Percentiles rank a stretch among this genome's conserved stretches.
These are phyloP conservation scores for Dascillus cervinus DNA, from an alignment of 2,888 invertebrate species.

Conservation along the genomic window DNA sequence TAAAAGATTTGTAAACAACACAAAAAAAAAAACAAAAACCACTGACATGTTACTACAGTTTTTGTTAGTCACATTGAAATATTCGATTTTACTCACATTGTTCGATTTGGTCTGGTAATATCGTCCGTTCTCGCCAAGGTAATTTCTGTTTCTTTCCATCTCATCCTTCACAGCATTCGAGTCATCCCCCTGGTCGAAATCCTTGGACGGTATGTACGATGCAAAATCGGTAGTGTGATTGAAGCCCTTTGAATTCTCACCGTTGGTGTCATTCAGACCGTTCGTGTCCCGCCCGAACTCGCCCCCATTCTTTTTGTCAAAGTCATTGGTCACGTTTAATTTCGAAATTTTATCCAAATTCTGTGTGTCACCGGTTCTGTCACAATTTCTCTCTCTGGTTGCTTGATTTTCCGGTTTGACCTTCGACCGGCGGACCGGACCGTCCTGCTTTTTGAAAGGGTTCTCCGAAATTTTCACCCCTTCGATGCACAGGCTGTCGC, in stretches of 20 bases:
- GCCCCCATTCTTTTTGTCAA: conserved; percentile 12
- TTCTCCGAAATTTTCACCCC: conserved; percentile 20
- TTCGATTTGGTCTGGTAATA: conserved; percentile 12
- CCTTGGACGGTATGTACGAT: conserved; percentile 49
- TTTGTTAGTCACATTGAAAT: background rate
- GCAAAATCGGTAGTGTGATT: conserved; percentile 55
- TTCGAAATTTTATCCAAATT: conserved; percentile 11
- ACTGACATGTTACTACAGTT: conserved; percentile 3
- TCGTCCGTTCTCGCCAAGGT: conserved; percentile 10
- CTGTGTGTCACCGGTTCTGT: conserved; percentile 1
- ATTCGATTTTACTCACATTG: conserved; percentile 12
- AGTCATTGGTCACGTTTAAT: conserved; percentile 13
- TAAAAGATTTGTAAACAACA: conserved; percentile 15
- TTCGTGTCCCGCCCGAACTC: conserved; percentile 10
- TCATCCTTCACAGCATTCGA: no score
- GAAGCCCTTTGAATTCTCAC: conserved; percentile 7
- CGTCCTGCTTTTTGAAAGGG: conserved; percentile 23
- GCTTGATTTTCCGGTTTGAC: conserved; percentile 2
- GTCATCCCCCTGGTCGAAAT: conserved; percentile 43
- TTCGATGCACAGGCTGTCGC: conserved; percentile 8
- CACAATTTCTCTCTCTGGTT: background rate
- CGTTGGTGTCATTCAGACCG: conserved; percentile 2
- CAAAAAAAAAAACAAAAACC: conserved; percentile 12
- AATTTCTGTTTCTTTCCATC: conserved; percentile 15
- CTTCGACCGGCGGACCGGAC: no score